Conservation (phyloP, 2,797 vertebrate genomes). For the Syngnathus rostellatus region DNA sequence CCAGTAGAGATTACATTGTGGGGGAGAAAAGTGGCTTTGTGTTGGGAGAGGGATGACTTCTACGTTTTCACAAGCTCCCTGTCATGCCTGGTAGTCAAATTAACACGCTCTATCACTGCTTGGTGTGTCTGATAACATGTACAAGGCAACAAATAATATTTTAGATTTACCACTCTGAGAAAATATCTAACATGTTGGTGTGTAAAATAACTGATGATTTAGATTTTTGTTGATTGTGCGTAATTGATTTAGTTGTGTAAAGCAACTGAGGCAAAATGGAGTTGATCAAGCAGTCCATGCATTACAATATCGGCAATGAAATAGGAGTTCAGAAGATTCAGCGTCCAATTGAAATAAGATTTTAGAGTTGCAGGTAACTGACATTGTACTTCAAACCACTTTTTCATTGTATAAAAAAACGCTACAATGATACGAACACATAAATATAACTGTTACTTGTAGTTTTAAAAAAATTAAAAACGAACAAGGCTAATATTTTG, state of each 20-base stretch:
- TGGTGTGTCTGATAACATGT: neutral
- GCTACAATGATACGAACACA: neutral
- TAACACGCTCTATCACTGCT: neutral
- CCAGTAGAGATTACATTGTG: constrained; percentile 58
- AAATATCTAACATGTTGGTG: neutral
- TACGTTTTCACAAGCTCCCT: neutral
- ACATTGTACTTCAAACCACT: neutral
- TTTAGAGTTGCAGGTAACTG: neutral
- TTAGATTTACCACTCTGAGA: neutral
- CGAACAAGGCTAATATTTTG: no score
- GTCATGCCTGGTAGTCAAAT: neutral
- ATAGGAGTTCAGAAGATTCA: neutral
- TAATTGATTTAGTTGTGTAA: neutral
- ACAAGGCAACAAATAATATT: neutral
- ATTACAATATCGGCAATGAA: neutral
- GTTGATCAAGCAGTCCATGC: neutral
- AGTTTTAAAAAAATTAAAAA: no score
- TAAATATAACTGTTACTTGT: neutral
- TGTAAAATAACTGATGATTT: neutral
- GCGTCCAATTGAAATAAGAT: neutral
- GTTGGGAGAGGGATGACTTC: constrained; percentile 13
- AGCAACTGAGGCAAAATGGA: neutral
- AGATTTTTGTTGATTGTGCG: neutral
- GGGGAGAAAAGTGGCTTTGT: constrained; percentile 35
- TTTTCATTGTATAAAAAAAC: no score